These are phyloP conservation scores for Eurois occulta DNA, from an alignment of 2,888 invertebrate species.

Conservation along the genomic window DNA sequence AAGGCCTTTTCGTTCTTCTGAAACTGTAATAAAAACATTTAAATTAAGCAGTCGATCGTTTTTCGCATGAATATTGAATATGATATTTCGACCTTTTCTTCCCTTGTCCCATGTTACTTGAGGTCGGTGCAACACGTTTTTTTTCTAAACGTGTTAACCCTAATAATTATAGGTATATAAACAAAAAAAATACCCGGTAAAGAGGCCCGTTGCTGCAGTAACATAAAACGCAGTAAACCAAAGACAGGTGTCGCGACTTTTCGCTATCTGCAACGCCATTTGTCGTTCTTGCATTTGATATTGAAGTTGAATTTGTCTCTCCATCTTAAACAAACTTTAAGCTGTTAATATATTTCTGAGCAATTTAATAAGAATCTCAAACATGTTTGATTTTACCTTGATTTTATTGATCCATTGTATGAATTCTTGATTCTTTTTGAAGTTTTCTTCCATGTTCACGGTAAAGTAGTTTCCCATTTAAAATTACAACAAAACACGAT, in stretches of 20 bases:
- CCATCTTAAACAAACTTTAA: constrained; percentile 89
- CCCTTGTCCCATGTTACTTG: too few species aligned
- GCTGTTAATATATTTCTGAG: background rate
- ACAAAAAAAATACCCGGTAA: constrained; percentile 85
- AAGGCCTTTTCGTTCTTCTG: constrained; percentile 91
- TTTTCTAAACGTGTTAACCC: too few species aligned
- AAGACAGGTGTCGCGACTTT: constrained; percentile 93
- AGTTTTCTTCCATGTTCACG: constrained; percentile 92
- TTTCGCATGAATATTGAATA: background rate
- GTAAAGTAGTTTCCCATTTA: constrained; percentile 91
- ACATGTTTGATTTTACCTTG: constrained; percentile 84
- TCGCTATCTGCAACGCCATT: constrained; percentile 93
- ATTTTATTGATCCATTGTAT: constrained; percentile 92
- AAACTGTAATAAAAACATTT: constrained; percentile 83
- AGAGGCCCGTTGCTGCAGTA: constrained; percentile 87
- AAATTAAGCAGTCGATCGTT: background rate
- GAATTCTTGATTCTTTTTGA: constrained; percentile 93
- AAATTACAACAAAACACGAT: constrained; percentile 58
- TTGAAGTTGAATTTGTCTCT: constrained; percentile 95
- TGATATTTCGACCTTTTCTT: background rate
- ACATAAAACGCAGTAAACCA: constrained; percentile 93
- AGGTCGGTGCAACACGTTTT: too few species aligned
- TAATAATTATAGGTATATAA: constrained; percentile 3
- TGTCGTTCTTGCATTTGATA: constrained; percentile 94
- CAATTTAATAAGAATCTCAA: background rate